Evolutionary conservation across 1,140 invertebrate genomes (phyloP).

Genomic region (Zaprionus nigranus): DNA sequence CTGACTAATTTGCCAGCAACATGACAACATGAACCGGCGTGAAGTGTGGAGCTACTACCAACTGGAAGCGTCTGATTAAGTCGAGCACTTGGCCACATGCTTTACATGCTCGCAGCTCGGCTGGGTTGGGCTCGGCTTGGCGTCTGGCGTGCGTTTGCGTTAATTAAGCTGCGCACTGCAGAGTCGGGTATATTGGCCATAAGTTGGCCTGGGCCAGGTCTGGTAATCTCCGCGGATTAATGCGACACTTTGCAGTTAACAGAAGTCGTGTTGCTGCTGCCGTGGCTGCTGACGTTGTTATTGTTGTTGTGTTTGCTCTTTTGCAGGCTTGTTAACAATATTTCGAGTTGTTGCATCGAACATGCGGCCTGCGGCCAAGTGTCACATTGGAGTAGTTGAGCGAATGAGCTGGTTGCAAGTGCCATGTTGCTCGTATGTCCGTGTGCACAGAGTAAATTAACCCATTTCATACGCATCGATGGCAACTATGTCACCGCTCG

Average conservation of each 20-base stretch:
- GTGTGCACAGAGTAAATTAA: not conserved
- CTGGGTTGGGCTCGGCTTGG: conserved; percentile 37
- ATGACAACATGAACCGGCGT: conserved; percentile 58
- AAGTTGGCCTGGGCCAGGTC: conserved; percentile 58
- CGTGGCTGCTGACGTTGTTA: not conserved
- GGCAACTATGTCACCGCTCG: conserved; percentile 40
- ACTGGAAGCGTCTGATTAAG: conserved; percentile 68
- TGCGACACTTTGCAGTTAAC: conserved; percentile 66
- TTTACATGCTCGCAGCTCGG: conserved; percentile 25
- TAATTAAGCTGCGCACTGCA: conserved; percentile 71
- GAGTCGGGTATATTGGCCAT: conserved; percentile 35
- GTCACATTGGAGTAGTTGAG: conserved; percentile 59
- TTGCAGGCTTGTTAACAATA: conserved; percentile 80
- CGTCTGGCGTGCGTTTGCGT: conserved; percentile 75
- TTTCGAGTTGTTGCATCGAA: conserved; percentile 65
- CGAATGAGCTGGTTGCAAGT: conserved; percentile 7
- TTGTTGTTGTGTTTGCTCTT: conserved; percentile 51
- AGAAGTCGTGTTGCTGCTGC: conserved; percentile 59
- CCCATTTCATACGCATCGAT: conserved; percentile 22
- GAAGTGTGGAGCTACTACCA: conserved; percentile 30
- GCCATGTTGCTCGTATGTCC: not conserved
- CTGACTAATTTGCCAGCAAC: conserved; percentile 80
- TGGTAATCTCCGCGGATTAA: conserved; percentile 80
- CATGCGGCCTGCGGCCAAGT: conserved; percentile 66
- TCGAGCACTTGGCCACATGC: conserved; percentile 64